Evolutionary conservation across 2,888 invertebrate species (phyloP), one percentile per base, ranked within the genome.

Genomic region (Hydrotaea diabolus): DNA sequence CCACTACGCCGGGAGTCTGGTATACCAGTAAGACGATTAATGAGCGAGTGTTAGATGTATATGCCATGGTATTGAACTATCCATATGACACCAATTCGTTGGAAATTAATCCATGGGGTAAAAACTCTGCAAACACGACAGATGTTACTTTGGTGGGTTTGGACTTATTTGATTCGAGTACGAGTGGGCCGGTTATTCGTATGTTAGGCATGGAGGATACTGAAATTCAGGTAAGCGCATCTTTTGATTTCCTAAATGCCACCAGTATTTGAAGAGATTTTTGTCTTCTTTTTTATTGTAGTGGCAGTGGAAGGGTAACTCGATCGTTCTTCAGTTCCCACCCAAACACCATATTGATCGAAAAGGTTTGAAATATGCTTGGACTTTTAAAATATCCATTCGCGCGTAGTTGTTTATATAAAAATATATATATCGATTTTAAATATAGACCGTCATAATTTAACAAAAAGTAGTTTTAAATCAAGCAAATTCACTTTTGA

Each of bases 21-120:
- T 97, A 95, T 89, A 95, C 95, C 0, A 83, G 78, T 72, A 75
- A 39, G 43, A 21, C 15, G 8, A 91, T 89, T 55, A 49, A 66
- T n/a, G 83, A 88, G 9, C 31, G 31, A 13, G 8, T 23, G 23
- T 8, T 69, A 17, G 90, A 92, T 2, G 93, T 97, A 15, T 97
- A 96, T 91, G 96, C 95, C 0, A 94, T 94, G 66, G 92, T 95
- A 19, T 92, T 97, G 46, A 90, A 94, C 2, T 97, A 97, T 96
- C 97, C 97, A 0, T 89, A 91, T 26, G 91, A 93, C 59, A 93
- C 94, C 82, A 89, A 93, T 19, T 91, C 96, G 11, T 86, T 91
- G 21, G 88, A 90, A 53, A 91, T 95, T 9, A 93, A 93, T 84
- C 91, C 94, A 0, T 89, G 93, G 1, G 89, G 90, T 43, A 87